Evolutionary conservation across 2,888 invertebrate species (phyloP).

Genomic region (Pseudococcus jackbeardsleyi): DNA sequence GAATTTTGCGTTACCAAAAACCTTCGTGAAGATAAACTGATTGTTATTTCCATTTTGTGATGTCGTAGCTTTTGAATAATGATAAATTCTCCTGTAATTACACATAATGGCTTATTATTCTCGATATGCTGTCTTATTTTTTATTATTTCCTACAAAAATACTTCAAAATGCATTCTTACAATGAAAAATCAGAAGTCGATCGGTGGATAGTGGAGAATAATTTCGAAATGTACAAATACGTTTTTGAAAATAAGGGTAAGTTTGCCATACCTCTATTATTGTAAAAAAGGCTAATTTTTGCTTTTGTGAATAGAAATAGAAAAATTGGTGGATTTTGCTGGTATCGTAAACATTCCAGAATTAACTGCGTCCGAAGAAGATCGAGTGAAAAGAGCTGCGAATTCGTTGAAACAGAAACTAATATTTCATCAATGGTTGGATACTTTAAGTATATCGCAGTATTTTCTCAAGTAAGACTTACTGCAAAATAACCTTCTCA

Average conservation of each 20-base stretch:
- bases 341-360: conserved; percentile 84
- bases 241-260: conserved; percentile 51
- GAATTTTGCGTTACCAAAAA: not conserved
- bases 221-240: conserved; percentile 35
- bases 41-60: not conserved
- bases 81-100: conserved; percentile 45
- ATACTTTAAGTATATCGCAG: conserved; percentile 69
- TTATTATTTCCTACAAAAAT: conserved; percentile 48
- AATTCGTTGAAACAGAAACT: conserved; percentile 85
- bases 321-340: conserved; percentile 85
- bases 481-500: not conserved
- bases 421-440: conserved; percentile 87
- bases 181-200: conserved; percentile 27
- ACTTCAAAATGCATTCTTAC: conserved; percentile 31
- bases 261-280: not conserved
- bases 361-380: conserved; percentile 86
- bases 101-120: not conserved
- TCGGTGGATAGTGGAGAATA: conserved; percentile 50
- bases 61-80: conserved; percentile 46
- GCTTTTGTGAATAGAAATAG: conserved; percentile 77
- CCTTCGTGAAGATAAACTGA: not conserved
- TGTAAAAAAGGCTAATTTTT: not conserved
- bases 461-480: conserved; percentile 68
- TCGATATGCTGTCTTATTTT: not conserved
- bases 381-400: conserved; percentile 85